Evolutionary conservation across 2,113 vertebrate species (phyloP), one percentile per base, ranked within the genome.

Genomic region (Mormyrus iriodes): DNA sequence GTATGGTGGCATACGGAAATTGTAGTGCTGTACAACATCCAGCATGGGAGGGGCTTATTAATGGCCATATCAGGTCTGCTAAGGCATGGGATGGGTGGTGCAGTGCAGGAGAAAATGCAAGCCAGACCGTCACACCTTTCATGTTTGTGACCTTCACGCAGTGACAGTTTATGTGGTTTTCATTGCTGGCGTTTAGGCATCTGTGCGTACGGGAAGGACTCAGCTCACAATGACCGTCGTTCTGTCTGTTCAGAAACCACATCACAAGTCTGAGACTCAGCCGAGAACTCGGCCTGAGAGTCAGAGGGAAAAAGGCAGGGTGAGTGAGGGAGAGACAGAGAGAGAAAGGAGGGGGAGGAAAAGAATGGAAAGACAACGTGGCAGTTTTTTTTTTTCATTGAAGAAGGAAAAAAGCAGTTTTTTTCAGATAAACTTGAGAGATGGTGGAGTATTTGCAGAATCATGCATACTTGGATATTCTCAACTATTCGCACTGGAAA

Each of bases 361-460:
- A 86, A 88, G n/a, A 87, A 87, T 90, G 89, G 42, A 92, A 92
- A 95, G 95, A 94, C 94, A 90, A 96, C 96, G 96, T 96, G 96
- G 95, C 96, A 95, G 93, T 92, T 90, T 94, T 31, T 24, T 84
- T 88, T 73, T 53, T 89, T 84, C 49, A 55, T 58, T 82, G 31
- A 52, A 88, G 21, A 88, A 88, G 51, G 9, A 88, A 88, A 89
- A 89, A 84, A 89, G 44, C 27, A 21, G 24, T 89, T 89, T 52
- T 61, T 89, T 84, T 7, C 49, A 44, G 39, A 83, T 88, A n/a
- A 88, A 69, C 12, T 88, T 88, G 10, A 58, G 76, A 21, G 19
- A 87, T 61, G 86, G 31, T 12, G 21, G 55, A 49, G 46, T 31
- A 73, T 86, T 42, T 87, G 86, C 55, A 19, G 44, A 61, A 88